A percentile compares a stretch with the other conserved stretches of the same genome.
These are phyloP conservation scores for Agrochola lota DNA, from an alignment of 2,888 invertebrate species.

Conservation along the genomic window DNA sequence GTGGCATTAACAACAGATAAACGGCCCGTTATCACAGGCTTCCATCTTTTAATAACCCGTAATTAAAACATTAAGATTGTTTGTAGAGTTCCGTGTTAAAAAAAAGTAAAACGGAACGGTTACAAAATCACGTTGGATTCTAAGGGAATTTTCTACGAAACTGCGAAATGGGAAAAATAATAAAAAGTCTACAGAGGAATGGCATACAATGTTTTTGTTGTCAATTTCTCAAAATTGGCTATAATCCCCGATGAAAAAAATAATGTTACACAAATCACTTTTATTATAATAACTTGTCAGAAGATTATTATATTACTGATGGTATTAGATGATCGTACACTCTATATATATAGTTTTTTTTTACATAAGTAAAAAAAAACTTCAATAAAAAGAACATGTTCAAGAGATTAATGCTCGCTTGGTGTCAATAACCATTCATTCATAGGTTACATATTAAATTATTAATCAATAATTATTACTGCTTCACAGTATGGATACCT, in stretches of 20 bases:
- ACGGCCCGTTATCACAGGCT: not conserved
- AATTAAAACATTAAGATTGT: not conserved
- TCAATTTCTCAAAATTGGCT: too few species aligned
- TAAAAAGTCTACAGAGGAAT: not conserved
- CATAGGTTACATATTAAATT: not conserved
- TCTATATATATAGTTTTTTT: too few species aligned
- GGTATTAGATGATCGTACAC: not conserved
- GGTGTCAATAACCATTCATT: not conserved
- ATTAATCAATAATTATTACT: conserved; percentile 19
- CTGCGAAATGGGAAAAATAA: not conserved
- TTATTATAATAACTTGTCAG: too few species aligned
- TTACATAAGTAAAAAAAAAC: too few species aligned
- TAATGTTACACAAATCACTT: too few species aligned
- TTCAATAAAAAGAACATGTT: not conserved
- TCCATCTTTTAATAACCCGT: conserved; percentile 15
- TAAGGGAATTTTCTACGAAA: not conserved
- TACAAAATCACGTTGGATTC: too few species aligned
- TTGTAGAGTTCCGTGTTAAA: not conserved
- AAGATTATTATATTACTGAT: not conserved
- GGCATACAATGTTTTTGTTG: too few species aligned
- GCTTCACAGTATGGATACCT: not conserved
- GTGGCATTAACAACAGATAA: not conserved
- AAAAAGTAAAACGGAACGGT: too few species aligned
- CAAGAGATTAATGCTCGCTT: not conserved
- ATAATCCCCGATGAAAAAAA: too few species aligned